Evolutionary conservation across 2,797 vertebrate species (phyloP).

Genomic region (Trachurus trachurus): DNA sequence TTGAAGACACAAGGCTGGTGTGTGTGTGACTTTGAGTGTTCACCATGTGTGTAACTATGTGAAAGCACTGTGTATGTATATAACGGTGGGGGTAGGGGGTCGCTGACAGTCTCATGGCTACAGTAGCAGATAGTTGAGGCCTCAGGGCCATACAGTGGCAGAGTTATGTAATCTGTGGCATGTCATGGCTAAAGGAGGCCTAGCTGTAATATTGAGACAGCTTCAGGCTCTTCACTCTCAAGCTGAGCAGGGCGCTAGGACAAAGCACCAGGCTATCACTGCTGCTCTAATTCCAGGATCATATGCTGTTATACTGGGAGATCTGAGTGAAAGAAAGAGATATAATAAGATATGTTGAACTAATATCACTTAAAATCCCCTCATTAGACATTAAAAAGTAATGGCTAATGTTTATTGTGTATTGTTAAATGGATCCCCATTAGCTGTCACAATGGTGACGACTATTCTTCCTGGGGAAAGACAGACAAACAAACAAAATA

Average conservation of each 20-base stretch:
- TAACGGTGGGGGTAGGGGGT: slow-evolving; percentile 37
- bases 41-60: slow-evolving; percentile 45
- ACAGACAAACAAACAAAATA: too few species aligned
- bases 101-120: slow-evolving; percentile 56
- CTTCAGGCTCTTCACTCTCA: slow-evolving; percentile 16
- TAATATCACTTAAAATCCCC: background rate
- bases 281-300: slow-evolving; percentile 25
- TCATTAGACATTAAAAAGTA: background rate
- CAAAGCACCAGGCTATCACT: slow-evolving; percentile 44
- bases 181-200: slow-evolving; percentile 58
- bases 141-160: slow-evolving; percentile 62
- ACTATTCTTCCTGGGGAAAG: too few species aligned
- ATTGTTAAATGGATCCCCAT: too few species aligned
- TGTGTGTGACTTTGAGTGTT: slow-evolving; percentile 42
- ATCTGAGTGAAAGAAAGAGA: slow-evolving; percentile 9
- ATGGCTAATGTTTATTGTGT: too few species aligned
- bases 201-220: slow-evolving; percentile 33
- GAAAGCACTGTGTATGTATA: slow-evolving; percentile 36
- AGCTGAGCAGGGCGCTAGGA: slow-evolving; percentile 21
- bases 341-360: background rate
- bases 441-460: too few species aligned
- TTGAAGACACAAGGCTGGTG: slow-evolving; percentile 41
- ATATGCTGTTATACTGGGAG: slow-evolving; percentile 9
- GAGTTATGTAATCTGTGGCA: slow-evolving; percentile 72
- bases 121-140: slow-evolving; percentile 66